Base-by-base conservation (phyloP, 92 coral and sea anemone species). In the Chrysogorgia sp. region DNA sequence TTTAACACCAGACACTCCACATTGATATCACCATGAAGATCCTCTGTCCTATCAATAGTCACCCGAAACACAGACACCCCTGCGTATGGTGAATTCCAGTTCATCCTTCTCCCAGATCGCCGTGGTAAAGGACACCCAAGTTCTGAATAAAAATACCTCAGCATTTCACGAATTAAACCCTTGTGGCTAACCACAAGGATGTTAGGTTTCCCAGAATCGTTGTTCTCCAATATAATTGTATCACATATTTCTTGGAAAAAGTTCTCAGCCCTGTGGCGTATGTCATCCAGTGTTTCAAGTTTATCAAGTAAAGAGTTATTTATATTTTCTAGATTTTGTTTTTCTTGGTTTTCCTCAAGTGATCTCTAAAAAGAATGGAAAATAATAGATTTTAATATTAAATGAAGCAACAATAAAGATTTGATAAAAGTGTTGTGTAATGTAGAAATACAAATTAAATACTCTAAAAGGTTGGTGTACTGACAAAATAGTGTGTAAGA, bases 211-310 rank as follows among this genome's bases (percentile, higher is more conserved):
- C 33, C 3, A 0, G 58, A 32, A 6, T 72, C 79, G 4, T 72
- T 34, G 1, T 40, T 72, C 64, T 55, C 63, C 37, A 22, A 25
- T 40, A 33, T 21, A 47, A 72, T 72, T 19, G 33, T 33, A 32
- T 72, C 65, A 28, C 79, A 72, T 17, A 72, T 72, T 56, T 72
- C 79, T 26, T 19, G 59, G 52, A 72, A 72, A 72, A 72, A 72
- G 79, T 72, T 65, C 20, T 72, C 79, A 0, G 79, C 79, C 37
- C 79, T 53, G 34, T 72, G 79, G 5, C 79, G 79, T 19, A 72
- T 72, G 21, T 72, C 79, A 22, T 72, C 79, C 40, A 72, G 37
- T 8, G 79, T 72, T 37, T 72, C 79, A 53, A 72, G 79, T 72
- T 72, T 72, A 56, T 72, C 59, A 13, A 72, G 40, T 7, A 72